Evolutionary conservation across 2,888 invertebrate species (phyloP), one percentile per base, ranked within the genome.

Genomic region (Tethea ocularis): DNA sequence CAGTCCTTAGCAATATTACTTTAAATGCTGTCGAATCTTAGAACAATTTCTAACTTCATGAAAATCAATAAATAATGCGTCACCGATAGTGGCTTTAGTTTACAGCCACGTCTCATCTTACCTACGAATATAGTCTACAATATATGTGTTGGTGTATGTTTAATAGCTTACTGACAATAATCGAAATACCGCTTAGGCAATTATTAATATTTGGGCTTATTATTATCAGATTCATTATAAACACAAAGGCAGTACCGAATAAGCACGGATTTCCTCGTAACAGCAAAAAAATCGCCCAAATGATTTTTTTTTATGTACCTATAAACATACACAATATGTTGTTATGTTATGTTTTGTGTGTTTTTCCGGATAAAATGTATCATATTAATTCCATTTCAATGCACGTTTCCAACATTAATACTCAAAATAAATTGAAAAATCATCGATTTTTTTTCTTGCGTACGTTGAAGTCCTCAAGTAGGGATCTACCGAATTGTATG

Each of bases 151-250:
- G 20, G 7, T 20, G 20, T 20, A 20, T 20, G 20, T 10, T 17
- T 46, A 10, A 1, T 46, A n/a, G 20, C 20, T 46, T 7, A 10
- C 17, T 46, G 2, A 46, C 41, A n/a, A 20, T 46, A 6, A 17
- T 3, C n/a, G 17, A 41, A 5, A 20, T 3, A 15, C 2, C 20
- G 20, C 17, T n/a, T 41, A 63, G 11, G 57, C 57, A 63, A 70
- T 69, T 68, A 67, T 69, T 66, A 68, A 74, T 75, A 68, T 57
- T 68, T 65, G 66, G 63, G 64, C 61, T 76, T 75, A 72, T 74
- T 73, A 76, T 75, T 77, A 78, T 74, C 67, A 61, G 64, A 62
- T 62, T 66, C 63, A 73, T 78, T 81, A 78, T 76, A 78, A 76
- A 72, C 67, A 72, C 68, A 74, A 71, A 70, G 72, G 68, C 72